Evolutionary conservation across 2,797 vertebrate genomes (phyloP).

Genomic region (Myioborus melanocephalus): DNA sequence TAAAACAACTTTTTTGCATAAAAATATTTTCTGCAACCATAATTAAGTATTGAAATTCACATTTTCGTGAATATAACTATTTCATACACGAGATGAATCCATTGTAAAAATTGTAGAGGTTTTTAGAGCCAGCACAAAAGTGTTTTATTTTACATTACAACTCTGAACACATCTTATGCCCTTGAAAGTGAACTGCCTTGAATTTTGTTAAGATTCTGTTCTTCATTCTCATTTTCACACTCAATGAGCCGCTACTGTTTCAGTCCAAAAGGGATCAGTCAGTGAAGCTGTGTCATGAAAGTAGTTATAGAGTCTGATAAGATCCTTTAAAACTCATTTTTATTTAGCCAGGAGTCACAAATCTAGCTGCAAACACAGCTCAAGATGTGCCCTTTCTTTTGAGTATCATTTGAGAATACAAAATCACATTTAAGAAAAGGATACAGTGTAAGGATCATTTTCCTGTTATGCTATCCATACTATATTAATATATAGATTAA

Average conservation of each 20-base stretch:
- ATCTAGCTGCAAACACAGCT: background rate
- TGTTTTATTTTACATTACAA: background rate
- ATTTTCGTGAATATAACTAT: background rate
- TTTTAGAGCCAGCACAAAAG: background rate
- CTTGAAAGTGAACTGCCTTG: background rate
- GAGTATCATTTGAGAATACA: background rate
- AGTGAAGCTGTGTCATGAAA: background rate
- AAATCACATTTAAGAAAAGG: background rate
- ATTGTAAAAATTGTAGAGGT: background rate
- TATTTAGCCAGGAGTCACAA: background rate
- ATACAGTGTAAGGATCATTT: background rate
- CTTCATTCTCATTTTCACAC: conserved; percentile 26
- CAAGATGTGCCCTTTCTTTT: background rate
- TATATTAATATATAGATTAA: background rate
- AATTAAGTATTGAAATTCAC: conserved; percentile 31
- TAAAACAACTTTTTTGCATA: background rate
- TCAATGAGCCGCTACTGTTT: conserved; percentile 17
- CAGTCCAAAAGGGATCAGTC: conserved; percentile 10
- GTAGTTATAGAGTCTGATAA: background rate
- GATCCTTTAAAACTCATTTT: conserved; percentile 13
- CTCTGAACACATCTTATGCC: background rate
- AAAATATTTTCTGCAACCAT: background rate
- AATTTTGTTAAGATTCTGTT: conserved; percentile 20
- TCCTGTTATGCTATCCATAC: background rate
- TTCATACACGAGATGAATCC: background rate